Evolutionary conservation across 2,113 vertebrate species (phyloP), one percentile per base, ranked within the genome.

Genomic region (Chelonoidis abingdonii): DNA sequence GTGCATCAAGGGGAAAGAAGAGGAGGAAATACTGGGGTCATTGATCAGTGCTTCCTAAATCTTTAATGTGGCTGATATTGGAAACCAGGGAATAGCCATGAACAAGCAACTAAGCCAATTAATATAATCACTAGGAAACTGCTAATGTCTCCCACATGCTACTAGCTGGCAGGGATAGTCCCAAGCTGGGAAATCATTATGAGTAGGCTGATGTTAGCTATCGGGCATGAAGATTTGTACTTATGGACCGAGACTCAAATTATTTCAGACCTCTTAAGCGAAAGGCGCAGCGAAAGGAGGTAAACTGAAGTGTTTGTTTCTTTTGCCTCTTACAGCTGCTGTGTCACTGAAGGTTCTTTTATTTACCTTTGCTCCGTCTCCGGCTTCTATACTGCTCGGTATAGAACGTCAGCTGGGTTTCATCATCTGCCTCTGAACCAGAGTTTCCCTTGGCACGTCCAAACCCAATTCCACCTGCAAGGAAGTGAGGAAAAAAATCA

Each of bases 381-480:
- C 99, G 98, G 79, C 99, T 99, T 91, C 99, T 98, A 69, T 99
- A 99, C 96, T 99, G 99, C 93, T 99, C 99, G 0, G 99, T 99
- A 97, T 99, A 99, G 97, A 99, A 99, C 16, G 99, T 99, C 90
- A 99, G 98, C 91, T 99, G 99, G 13, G 97, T 98, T 95, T 99
- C 99, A 8, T 99, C 99, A 0, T 99, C 99, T 0, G 99, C 99
- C 89, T 99, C 99, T 0, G 99, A 99, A 57, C 99, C 99, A 0
- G 99, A 99, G 50, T 99, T 99, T 17, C 99, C 99, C 95, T 98
- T 99, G 96, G 98, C 98, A 96, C 98, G 99, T 50, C 99, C 98
- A 82, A 99, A 99, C 86, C 99, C 98, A 12, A 98, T 98, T 72
- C 98, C 99, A 94, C 98, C 98, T 98, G 96, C 22, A 44, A 91